A percentile compares a stretch with the other conserved stretches of the same genome.
Conservation (phyloP, 2,113 vertebrate genomes). For the Dunckerocampus dactyliophorus region DNA sequence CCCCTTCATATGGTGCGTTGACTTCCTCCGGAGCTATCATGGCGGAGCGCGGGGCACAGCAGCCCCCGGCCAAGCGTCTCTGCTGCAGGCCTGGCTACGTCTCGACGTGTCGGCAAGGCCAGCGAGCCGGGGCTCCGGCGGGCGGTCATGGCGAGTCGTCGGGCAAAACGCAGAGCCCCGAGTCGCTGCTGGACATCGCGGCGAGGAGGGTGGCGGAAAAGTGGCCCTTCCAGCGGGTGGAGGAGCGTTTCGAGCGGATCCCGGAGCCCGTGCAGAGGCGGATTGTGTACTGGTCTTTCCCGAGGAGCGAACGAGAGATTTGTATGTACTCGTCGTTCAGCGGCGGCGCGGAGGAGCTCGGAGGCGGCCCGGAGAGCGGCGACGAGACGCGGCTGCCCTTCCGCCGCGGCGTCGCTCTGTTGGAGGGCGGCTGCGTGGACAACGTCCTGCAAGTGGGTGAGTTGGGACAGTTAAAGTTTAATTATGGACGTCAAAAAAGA, state of each 20-base stretch:
- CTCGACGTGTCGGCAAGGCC: constrained; percentile 80
- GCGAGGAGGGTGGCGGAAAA: constrained; percentile 94
- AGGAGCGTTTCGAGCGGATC: constrained; percentile 95
- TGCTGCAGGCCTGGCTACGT: constrained; percentile 94
- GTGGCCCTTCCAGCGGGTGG: constrained; percentile 96
- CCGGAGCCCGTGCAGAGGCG: constrained; percentile 94
- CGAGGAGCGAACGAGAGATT: constrained; percentile 94
- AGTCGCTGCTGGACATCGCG: constrained; percentile 92
- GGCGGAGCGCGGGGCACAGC: constrained; percentile 94
- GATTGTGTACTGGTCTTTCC: constrained; percentile 98
- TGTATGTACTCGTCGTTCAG: constrained; percentile 99
- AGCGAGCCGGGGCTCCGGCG: constrained; percentile 81
- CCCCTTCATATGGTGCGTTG: constrained; percentile 82
- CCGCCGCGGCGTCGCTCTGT: constrained; percentile 90
- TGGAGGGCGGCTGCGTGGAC: constrained; percentile 94
- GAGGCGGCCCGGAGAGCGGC: constrained; percentile 79
- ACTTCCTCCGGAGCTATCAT: constrained; percentile 82
- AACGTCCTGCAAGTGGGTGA: constrained; percentile 99
- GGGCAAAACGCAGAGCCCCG: constrained; percentile 88
- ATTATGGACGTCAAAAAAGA: neutral
- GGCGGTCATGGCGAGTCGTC: constrained; percentile 55
- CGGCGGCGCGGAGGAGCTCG: constrained; percentile 83
- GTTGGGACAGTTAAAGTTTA: constrained; percentile 43
- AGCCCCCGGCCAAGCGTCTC: constrained; percentile 95
- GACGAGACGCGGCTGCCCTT: constrained; percentile 93